Percentiles rank a stretch among this genome's conserved stretches.
These are phyloP conservation scores for Hoplostethus mediterraneus DNA, from an alignment of 2,797 vertebrate genomes.

Conservation along the genomic window DNA sequence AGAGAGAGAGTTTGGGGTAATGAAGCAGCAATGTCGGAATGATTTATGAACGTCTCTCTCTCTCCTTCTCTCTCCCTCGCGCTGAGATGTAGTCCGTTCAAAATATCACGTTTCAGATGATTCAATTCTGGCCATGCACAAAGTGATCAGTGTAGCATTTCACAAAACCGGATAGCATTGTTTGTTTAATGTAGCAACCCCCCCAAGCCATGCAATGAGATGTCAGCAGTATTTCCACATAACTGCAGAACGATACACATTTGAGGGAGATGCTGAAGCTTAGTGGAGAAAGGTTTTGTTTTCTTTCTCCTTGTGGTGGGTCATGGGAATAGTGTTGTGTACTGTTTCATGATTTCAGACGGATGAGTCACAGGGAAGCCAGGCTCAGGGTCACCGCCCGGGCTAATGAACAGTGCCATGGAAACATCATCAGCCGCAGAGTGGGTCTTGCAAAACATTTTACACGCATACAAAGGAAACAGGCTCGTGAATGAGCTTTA, in stretches of 20 bases:
- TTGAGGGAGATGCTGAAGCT: constrained; percentile 30
- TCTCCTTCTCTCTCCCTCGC: constrained; percentile 57
- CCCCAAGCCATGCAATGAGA: constrained; percentile 42
- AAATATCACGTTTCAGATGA: constrained; percentile 71
- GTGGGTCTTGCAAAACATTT: constrained; percentile 14
- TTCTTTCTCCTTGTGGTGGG: neutral
- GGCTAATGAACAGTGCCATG: constrained; percentile 60
- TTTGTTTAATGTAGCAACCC: constrained; percentile 73
- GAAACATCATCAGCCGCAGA: constrained; percentile 29
- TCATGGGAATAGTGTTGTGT: constrained; percentile 11
- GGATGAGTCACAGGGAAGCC: constrained; percentile 38
- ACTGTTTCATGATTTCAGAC: constrained; percentile 37
- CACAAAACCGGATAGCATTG: constrained; percentile 67
- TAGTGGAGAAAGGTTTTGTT: constrained; percentile 25
- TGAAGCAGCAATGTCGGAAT: constrained; percentile 80
- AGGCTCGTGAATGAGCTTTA: too few relatives aligned
- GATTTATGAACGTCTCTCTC: constrained; percentile 74
- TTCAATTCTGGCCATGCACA: constrained; percentile 69
- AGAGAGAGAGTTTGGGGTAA: constrained; percentile 77
- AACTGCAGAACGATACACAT: constrained; percentile 50
- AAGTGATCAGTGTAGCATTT: constrained; percentile 77
- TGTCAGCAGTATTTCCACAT: constrained; percentile 68
- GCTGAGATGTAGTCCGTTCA: constrained; percentile 60
- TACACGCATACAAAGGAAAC: too few relatives aligned
- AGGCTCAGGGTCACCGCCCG: constrained; percentile 45